phyloP scores from a whole-genome alignment of 2,113 vertebrate species.

The Sakesphorus luctuosus region DNA sequence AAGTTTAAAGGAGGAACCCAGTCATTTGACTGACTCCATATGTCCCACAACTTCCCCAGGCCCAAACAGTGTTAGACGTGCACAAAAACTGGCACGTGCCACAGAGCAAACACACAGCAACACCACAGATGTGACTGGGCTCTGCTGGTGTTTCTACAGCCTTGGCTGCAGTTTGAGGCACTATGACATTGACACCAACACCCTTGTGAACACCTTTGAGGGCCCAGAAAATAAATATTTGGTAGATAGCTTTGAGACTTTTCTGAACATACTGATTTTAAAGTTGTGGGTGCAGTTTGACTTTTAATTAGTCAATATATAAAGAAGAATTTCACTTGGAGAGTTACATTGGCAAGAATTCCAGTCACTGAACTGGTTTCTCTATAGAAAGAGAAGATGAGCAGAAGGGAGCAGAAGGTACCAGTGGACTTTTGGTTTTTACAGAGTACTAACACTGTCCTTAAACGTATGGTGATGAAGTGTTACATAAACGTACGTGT shows the following conservation, averaged over 20 bases:
- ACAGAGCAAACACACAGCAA: background rate
- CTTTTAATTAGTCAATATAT: background rate
- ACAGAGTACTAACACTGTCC: background rate
- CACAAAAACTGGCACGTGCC: background rate
- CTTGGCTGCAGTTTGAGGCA: background rate
- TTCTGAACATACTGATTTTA: background rate
- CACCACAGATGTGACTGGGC: background rate
- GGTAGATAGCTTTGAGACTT: background rate
- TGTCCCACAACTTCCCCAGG: background rate
- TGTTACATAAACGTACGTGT: constrained; percentile 5
- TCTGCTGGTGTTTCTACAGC: background rate
- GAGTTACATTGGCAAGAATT: background rate
- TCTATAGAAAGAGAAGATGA: background rate
- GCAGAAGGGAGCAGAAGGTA: background rate
- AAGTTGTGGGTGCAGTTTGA: background rate
- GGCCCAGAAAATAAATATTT: background rate
- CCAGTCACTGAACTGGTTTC: background rate
- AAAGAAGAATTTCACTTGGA: background rate
- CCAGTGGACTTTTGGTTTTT: background rate
- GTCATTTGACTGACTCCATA: background rate
- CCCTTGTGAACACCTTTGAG: background rate
- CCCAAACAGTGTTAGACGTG: background rate
- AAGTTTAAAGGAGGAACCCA: constrained; percentile 30
- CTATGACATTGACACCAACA: background rate
- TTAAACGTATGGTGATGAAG: background rate